Evolutionary conservation across 2,113 vertebrate species (phyloP).

Genomic region (Leptobrachium ailaonicum): DNA sequence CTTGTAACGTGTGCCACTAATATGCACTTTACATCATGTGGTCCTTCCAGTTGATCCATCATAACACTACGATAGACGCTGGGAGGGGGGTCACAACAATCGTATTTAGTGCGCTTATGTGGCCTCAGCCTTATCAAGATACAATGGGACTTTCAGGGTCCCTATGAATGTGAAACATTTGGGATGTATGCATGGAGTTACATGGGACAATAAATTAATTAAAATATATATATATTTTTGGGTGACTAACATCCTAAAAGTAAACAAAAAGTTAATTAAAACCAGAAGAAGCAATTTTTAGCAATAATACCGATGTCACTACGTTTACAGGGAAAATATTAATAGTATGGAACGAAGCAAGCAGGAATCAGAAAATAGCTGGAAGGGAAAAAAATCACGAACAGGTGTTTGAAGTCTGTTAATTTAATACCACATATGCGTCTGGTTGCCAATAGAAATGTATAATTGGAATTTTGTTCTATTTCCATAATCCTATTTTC

Average conservation of each 20-base stretch:
- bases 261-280: not conserved
- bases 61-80: no score
- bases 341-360: constrained; percentile 33
- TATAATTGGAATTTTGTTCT: constrained; percentile 48
- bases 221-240: not conserved
- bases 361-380: constrained; percentile 36
- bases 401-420: constrained; percentile 50
- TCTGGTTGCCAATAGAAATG: constrained; percentile 45
- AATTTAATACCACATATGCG: constrained; percentile 46
- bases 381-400: constrained; percentile 38
- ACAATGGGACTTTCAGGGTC: no score
- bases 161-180: no score
- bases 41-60: no score
- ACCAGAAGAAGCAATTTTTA: not conserved
- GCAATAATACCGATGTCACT: constrained; percentile 4
- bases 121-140: no score
- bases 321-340: constrained; percentile 25
- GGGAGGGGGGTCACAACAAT: no score
- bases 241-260: not conserved
- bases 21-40: no score
- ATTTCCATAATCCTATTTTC: constrained; percentile 49
- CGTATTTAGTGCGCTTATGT: no score
- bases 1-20: no score
- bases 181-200: no score
- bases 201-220: not conserved